These are phyloP conservation scores for Megalurothrips usitatus DNA, from an alignment of 2,888 invertebrate species.

Conservation along the genomic window DNA sequence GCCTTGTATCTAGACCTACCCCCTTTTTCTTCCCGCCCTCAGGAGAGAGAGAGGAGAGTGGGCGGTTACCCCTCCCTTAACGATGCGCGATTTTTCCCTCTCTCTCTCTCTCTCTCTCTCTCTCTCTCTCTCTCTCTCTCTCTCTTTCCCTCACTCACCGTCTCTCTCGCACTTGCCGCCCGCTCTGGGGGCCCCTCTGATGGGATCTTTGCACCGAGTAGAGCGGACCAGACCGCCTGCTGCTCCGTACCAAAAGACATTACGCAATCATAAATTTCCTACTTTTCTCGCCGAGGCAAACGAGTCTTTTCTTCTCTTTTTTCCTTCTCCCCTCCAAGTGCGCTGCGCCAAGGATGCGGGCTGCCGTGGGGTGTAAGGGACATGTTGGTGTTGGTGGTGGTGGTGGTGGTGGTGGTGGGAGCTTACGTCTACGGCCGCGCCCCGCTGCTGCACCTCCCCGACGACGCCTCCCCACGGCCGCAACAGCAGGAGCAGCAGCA, in stretches of 20 bases:
- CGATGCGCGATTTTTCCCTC: not conserved
- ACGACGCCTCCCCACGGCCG: too few relatives aligned
- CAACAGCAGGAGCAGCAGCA: too few relatives aligned
- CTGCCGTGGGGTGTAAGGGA: not conserved
- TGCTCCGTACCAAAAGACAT: not conserved
- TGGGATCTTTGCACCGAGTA: not conserved
- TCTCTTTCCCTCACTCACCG: not conserved
- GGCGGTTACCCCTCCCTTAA: not conserved
- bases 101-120: not conserved
- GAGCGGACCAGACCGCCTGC: not conserved
- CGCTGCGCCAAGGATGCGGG: not conserved
- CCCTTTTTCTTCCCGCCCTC: too few relatives aligned
- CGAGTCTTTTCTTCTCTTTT: not conserved
- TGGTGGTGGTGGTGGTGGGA: not conserved
- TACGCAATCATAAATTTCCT: conserved; percentile 20
- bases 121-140: not conserved
- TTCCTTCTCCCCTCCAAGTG: too few relatives aligned
- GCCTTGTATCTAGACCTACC: not conserved
- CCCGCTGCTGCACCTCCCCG: not conserved
- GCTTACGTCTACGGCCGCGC: not conserved
- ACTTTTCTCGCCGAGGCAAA: conserved; percentile 5
- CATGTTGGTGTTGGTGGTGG: not conserved
- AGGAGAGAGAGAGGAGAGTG: too few relatives aligned
- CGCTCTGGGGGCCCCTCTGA: not conserved
- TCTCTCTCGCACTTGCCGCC: not conserved